Percentiles rank a stretch among this genome's conserved stretches.
phyloP scores from a whole-genome alignment of 2,888 invertebrate genomes.

The Lymantria monacha region DNA sequence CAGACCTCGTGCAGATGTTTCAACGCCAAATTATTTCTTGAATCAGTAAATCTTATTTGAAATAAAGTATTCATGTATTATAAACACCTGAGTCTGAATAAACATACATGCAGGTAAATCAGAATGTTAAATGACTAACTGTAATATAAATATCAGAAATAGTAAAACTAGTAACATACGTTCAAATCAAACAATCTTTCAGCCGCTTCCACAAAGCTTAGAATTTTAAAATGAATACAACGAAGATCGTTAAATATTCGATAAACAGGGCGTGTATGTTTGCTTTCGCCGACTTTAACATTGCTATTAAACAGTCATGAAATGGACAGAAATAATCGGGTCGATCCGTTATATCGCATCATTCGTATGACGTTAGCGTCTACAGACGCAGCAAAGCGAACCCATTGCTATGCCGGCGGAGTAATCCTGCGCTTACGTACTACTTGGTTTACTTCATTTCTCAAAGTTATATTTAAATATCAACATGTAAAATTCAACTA shows the following conservation, averaged over 20 bases:
- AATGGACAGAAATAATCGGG: conserved; percentile 81
- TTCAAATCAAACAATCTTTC: conserved; percentile 74
- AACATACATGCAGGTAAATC: conserved; percentile 77
- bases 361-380: conserved; percentile 76
- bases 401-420: conserved; percentile 67
- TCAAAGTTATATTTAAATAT: conserved; percentile 31
- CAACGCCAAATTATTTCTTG: conserved; percentile 65
- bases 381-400: conserved; percentile 51
- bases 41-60: conserved; percentile 72
- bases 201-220: conserved; percentile 71
- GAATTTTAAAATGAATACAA: conserved; percentile 78
- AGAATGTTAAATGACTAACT: conserved; percentile 79
- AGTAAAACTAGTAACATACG: conserved; percentile 64
- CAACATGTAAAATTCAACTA: not conserved
- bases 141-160: conserved; percentile 78
- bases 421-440: conserved; percentile 56
- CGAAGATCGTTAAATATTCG: conserved; percentile 80
- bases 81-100: conserved; percentile 74
- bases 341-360: conserved; percentile 78
- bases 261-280: conserved; percentile 79
- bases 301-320: conserved; percentile 82
- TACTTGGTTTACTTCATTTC: conserved; percentile 56
- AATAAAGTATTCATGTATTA: conserved; percentile 75
- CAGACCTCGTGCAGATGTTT: conserved; percentile 64
- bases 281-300: conserved; percentile 80